Percentiles rank a stretch among this genome's conserved stretches.
Conservation (phyloP, 1,140 invertebrate genomes). For the Drosophila nigrodunni region DNA sequence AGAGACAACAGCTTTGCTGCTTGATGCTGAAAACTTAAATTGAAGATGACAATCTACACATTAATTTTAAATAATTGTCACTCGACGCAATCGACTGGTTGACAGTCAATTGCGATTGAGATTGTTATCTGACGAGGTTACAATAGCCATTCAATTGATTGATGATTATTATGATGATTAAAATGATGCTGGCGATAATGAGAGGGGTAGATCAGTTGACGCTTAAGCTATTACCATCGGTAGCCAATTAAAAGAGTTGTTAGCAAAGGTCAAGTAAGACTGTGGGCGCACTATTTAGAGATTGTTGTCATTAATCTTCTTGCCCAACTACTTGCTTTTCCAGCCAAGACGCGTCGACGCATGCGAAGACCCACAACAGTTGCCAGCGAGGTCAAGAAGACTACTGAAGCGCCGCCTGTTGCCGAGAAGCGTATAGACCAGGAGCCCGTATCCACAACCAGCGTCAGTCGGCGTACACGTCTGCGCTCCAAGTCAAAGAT, state of each 20-base stretch:
- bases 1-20: slow-evolving; percentile 9
- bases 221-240: slow-evolving; percentile 1
- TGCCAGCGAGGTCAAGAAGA: slow-evolving; percentile 84
- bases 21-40: slow-evolving; percentile 5
- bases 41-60: slow-evolving; percentile 50
- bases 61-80: slow-evolving; percentile 66
- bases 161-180: slow-evolving; percentile 72
- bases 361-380: slow-evolving; percentile 86
- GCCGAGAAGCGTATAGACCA: slow-evolving; percentile 87
- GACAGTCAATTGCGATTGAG: slow-evolving; percentile 53
- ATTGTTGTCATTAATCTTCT: slow-evolving; percentile 14
- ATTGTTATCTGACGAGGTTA: slow-evolving; percentile 54
- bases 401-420: slow-evolving; percentile 76
- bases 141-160: slow-evolving; percentile 63
- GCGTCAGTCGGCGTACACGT: slow-evolving; percentile 89
- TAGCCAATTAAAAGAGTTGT: slow-evolving; percentile 18
- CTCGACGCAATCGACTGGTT: slow-evolving; percentile 53
- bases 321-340: not conserved
- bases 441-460: slow-evolving; percentile 85
- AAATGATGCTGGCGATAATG: not conserved
- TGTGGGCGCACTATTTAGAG: not conserved
- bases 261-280: slow-evolving; percentile 17
- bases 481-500: slow-evolving; percentile 87
- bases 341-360: slow-evolving; percentile 85
- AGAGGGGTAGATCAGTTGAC: slow-evolving; percentile 1